Evolutionary conservation across 2,113 vertebrate genomes (phyloP).

Genomic region (Heloderma charlesbogerti): DNA sequence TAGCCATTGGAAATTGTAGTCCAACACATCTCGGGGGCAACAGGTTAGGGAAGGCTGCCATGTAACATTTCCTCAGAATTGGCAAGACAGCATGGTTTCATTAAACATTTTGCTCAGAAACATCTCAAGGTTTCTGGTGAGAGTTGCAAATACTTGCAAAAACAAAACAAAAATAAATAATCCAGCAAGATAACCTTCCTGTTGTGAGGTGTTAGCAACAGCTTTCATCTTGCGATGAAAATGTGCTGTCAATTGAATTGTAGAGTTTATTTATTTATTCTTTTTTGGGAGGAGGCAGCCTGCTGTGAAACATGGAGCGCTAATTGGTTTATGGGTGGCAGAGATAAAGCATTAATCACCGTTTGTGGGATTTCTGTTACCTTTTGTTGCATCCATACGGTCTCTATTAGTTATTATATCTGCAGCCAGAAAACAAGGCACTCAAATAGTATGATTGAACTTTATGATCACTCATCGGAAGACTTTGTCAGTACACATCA

Average conservation of each 20-base stretch:
- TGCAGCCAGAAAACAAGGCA: not conserved
- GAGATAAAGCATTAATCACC: constrained; percentile 33
- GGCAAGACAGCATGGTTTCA: not conserved
- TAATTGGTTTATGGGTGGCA: constrained; percentile 25
- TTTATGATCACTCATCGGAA: fast-evolving
- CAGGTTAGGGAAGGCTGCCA: no score
- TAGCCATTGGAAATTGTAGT: no score
- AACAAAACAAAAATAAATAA: not conserved
- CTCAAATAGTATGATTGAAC: not conserved
- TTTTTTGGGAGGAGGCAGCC: constrained; percentile 26
- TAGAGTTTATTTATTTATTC: not conserved
- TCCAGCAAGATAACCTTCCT: not conserved
- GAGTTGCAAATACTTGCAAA: constrained; percentile 1
- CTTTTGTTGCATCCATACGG: constrained; percentile 22
- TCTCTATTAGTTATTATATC: constrained; percentile 25
- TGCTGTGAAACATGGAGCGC: not conserved
- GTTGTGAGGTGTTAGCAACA: not conserved
- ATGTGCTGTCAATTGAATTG: not conserved
- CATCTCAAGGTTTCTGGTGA: fast-evolving
- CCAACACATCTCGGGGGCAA: not conserved
- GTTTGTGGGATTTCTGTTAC: constrained; percentile 19
- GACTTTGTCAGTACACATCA: fast-evolving
- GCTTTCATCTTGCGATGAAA: constrained; percentile 35
- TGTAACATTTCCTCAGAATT: not conserved
- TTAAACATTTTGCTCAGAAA: constrained; percentile 1